Conservation (phyloP, 35 echinoderm and acorn worm genomes). For the Chiridota heheva region DNA sequence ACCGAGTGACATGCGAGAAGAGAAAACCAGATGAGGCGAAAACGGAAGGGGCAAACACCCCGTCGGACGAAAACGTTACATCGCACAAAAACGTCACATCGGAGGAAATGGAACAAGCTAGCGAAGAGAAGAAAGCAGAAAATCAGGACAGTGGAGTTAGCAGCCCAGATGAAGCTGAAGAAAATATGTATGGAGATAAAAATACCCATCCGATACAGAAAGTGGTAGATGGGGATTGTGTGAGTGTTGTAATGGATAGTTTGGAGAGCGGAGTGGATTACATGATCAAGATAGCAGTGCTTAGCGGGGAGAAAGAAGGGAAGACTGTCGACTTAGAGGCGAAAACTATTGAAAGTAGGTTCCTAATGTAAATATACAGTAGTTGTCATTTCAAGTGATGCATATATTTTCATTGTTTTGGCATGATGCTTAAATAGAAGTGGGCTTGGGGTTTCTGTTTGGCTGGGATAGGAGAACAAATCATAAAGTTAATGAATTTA, state of each 20-base stretch:
- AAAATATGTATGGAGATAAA: too few relatives aligned
- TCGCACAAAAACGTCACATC: too few relatives aligned
- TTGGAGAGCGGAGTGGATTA: conserved; percentile 6
- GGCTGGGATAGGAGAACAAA: background rate
- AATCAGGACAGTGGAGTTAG: conserved; percentile 42
- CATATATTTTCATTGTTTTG: background rate
- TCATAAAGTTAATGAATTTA: background rate
- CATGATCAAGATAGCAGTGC: background rate
- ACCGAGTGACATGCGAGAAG: conserved; percentile 20
- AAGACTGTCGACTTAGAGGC: conserved; percentile 34
- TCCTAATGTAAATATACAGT: background rate
- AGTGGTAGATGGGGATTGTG: conserved; percentile 1
- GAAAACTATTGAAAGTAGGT: conserved; percentile 60
- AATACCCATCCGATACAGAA: too few relatives aligned
- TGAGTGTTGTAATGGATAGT: background rate
- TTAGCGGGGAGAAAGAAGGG: conserved; percentile 51
- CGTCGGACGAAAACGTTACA: too few relatives aligned
- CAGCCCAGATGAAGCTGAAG: conserved; percentile 21
- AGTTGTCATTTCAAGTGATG: background rate
- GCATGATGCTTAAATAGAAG: background rate
- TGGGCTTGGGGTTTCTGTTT: too few relatives aligned
- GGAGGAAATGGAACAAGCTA: too few relatives aligned
- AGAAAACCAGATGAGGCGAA: conserved; percentile 44
- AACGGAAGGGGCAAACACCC: too few relatives aligned
- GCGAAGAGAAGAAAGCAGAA: conserved; percentile 33